phyloP scores from a whole-genome alignment of 2,113 vertebrate genomes.

The Polypterus senegalus region DNA sequence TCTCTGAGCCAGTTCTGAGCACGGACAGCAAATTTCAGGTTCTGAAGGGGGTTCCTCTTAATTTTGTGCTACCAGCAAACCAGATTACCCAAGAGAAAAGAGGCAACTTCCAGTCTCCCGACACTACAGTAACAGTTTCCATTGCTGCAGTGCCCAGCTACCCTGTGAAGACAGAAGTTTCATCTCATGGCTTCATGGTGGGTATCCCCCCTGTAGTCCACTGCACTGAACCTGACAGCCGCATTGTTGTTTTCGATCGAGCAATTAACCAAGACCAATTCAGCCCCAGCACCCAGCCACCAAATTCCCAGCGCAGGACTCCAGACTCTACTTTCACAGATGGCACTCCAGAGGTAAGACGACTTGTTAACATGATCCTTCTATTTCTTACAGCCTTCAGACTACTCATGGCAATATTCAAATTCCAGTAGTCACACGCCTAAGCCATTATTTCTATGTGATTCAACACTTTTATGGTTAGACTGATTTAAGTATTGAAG shows the following conservation, averaged over 20 bases:
- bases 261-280: conserved; percentile 71
- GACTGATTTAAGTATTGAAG: too few relatives aligned
- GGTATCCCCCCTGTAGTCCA: conserved; percentile 57
- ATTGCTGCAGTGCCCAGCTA: conserved; percentile 77
- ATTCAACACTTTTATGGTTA: too few relatives aligned
- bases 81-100: conserved; percentile 76
- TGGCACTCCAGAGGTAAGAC: conserved; percentile 23
- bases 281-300: conserved; percentile 52
- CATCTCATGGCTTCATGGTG: conserved; percentile 71
- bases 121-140: conserved; percentile 87
- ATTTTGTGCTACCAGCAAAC: conserved; percentile 67
- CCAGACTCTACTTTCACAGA: conserved; percentile 92
- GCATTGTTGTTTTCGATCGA: conserved; percentile 67
- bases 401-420: too few relatives aligned
- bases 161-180: conserved; percentile 76
- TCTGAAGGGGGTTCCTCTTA: conserved; percentile 81
- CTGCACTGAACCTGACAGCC: conserved; percentile 57
- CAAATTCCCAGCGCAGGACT: conserved; percentile 70
- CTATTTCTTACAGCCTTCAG: too few relatives aligned
- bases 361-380: too few relatives aligned
- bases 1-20: conserved; percentile 52
- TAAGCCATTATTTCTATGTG: too few relatives aligned
- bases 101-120: conserved; percentile 69
- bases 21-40: conserved; percentile 82
- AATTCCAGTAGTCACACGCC: too few relatives aligned